Base-by-base conservation (phyloP, 1,140 invertebrate species). In the Macrocentrus cingulum region DNA sequence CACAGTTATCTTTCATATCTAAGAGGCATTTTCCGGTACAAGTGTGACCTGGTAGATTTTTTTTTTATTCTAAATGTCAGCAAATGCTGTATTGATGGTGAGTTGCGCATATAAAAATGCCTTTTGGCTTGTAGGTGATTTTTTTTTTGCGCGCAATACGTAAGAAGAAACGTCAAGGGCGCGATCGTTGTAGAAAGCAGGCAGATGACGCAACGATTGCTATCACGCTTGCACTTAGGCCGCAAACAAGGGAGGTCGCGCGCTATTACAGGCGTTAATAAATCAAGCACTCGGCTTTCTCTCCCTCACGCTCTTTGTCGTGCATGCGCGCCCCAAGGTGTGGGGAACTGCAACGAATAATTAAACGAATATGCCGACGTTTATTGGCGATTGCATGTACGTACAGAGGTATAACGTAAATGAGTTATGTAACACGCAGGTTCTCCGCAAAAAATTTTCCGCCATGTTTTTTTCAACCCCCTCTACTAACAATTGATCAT, bases 231-330 rank as follows among this genome's bases (percentile, higher is more conserved):
- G 13, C 7, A 15, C 13, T 39, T 4, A 39, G 36, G 36, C 36
- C 36, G 36, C 57, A 41, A 63, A 68, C 66, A 68, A 66, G 36
- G 63, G 53, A 66, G 62, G 60, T 59, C 53, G 58, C 54, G 56
- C 50, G 51, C 63, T 60, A 56, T 70, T 70, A 66, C 53, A 63
- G 60, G 44, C 61, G 49, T 60, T 70, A 68, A 71, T 71, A 69
- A 70, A 70, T 71, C 66, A 69, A 57, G 54, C 42, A 32, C 18
- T 34, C 11, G 42, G 15, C 23, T 22, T 11, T 36, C 22, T 20
- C 19, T 20, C 46, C 46, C 32, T 37, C 18, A 67, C 61, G 61
- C 68, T 61, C 56, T 52, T 15, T 16, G 37, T 70, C 64, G 60
- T 69, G 61, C 9, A 9, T 29, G 9, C 25, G 25, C 25, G 25